Conservation (phyloP, 2,888 invertebrate genomes). For the Myopa tessellatipennis region DNA sequence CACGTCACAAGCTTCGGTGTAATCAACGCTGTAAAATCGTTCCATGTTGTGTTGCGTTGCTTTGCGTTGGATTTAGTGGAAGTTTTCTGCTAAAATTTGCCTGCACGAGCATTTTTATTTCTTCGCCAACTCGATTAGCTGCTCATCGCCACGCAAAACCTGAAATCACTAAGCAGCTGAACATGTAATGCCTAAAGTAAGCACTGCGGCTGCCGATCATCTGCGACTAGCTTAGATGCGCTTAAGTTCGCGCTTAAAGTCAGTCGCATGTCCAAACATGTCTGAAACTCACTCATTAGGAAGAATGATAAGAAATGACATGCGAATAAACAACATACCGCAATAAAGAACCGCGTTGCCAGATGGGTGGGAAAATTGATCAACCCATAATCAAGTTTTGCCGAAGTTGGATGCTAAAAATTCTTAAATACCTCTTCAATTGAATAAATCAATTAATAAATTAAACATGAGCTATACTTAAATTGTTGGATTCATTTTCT, state of each 20-base stretch:
- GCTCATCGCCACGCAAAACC: not conserved
- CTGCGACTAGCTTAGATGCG: constrained; percentile 12
- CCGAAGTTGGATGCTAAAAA: not conserved
- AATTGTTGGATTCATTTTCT: too few species aligned
- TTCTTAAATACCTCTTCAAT: not conserved
- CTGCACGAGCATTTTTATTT: too few species aligned
- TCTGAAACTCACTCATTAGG: constrained; percentile 27
- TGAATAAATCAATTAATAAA: too few species aligned
- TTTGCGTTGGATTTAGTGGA: not conserved
- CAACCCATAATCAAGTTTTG: not conserved
- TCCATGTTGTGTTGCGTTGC: not conserved
- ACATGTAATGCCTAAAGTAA: not conserved
- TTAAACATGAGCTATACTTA: too few species aligned
- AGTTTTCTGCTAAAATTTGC: not conserved
- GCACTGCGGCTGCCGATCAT: not conserved
- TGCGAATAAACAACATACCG: not conserved
- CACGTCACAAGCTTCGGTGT: constrained; percentile 3
- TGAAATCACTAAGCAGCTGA: not conserved
- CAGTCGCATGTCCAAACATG: constrained; percentile 34
- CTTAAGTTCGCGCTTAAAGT: constrained; percentile 18
- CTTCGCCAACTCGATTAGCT: too few species aligned
- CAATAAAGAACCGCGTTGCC: not conserved
- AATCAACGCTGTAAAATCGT: not conserved
- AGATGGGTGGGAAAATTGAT: not conserved
- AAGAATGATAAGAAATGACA: not conserved